phyloP scores from a whole-genome alignment of 2,113 vertebrate genomes.

The Sylvilagus bachmani region DNA sequence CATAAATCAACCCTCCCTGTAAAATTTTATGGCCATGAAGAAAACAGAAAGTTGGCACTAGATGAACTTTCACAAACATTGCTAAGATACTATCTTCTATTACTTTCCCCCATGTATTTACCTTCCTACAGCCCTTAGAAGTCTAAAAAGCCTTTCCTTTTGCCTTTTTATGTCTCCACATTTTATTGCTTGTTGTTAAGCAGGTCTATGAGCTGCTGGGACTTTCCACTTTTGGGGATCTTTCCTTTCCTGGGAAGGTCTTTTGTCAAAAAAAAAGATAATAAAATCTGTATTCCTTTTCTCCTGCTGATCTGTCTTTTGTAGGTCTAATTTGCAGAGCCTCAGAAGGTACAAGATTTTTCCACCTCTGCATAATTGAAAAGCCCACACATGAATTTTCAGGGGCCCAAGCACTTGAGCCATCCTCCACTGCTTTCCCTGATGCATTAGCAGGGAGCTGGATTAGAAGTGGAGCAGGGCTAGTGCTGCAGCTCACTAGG shows the following conservation, averaged over 20 bases:
- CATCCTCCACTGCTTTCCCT: too few species aligned
- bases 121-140: background rate
- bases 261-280: background rate
- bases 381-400: background rate
- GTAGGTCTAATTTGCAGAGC: background rate
- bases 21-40: background rate
- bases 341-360: background rate
- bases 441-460: too few species aligned
- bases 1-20: background rate
- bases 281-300: background rate
- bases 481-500: too few species aligned
- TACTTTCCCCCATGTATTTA: background rate
- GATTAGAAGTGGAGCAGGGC: too few species aligned
- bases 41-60: background rate
- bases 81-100: background rate
- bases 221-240: background rate
- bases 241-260: slow-evolving; percentile 21
- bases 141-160: background rate
- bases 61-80: background rate
- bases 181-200: slow-evolving; percentile 14
- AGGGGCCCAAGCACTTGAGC: too few species aligned
- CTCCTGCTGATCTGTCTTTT: background rate
- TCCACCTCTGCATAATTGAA: background rate
- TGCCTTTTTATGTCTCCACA: background rate
- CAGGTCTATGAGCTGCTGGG: background rate